These are phyloP conservation scores for Nowickia ferox DNA, from an alignment of 2,888 invertebrate genomes.

Conservation along the genomic window DNA sequence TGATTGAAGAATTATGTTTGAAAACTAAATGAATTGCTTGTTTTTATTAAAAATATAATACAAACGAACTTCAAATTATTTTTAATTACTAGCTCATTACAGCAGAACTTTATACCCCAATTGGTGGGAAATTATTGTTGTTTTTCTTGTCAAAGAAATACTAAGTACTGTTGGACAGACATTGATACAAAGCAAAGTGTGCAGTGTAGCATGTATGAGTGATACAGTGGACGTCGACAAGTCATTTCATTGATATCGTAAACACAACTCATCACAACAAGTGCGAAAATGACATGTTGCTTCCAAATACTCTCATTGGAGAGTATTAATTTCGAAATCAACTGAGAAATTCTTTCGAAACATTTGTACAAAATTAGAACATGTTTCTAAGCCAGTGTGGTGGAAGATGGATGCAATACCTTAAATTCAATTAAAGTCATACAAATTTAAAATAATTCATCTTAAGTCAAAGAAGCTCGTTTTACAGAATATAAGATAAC, in stretches of 20 bases:
- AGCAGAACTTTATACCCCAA: no score
- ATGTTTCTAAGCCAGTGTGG: no score
- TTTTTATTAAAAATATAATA: no score
- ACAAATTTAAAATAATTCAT: no score
- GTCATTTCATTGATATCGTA: slow-evolving; percentile 46
- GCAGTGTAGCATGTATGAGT: slow-evolving; percentile 9
- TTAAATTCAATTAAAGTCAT: not conserved
- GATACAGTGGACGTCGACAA: slow-evolving; percentile 16
- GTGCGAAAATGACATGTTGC: slow-evolving; percentile 47
- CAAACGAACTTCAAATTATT: no score
- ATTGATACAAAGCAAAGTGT: not conserved
- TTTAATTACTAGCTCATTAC: no score
- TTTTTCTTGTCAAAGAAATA: not conserved
- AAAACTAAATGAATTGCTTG: no score
- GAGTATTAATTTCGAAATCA: slow-evolving; percentile 29
- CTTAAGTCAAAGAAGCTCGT: no score
- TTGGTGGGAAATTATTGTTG: no score
- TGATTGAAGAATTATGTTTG: no score
- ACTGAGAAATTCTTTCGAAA: slow-evolving; percentile 5
- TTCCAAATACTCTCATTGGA: not conserved
- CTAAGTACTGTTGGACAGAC: slow-evolving; percentile 16
- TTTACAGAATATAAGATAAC: no score
- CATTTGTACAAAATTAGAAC: slow-evolving; percentile 18
- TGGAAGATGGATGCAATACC: no score
- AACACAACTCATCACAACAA: slow-evolving; percentile 28